Conservation (phyloP, 2,797 vertebrate genomes). For the Fistularia tabacaria region DNA sequence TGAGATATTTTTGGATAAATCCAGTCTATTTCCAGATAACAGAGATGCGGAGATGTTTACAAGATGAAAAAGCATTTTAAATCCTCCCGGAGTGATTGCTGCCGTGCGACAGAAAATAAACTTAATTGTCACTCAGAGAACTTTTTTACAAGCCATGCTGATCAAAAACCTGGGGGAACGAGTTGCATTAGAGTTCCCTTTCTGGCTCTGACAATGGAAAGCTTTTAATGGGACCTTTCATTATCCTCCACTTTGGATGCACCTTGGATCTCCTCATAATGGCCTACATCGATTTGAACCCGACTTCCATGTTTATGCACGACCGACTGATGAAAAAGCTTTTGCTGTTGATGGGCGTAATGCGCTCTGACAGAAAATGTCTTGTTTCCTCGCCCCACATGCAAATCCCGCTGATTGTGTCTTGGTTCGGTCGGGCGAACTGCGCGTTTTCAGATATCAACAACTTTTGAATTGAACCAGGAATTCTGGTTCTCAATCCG, state of each 20-base stretch:
- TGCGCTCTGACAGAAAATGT: constrained; percentile 32
- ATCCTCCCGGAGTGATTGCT: constrained; percentile 36
- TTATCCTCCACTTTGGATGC: constrained; percentile 51
- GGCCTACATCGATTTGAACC: constrained; percentile 33
- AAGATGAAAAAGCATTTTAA: constrained; percentile 44
- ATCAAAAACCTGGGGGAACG: constrained; percentile 30
- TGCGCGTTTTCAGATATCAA: too few species aligned
- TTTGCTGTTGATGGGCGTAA: constrained; percentile 34
- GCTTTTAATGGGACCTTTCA: constrained; percentile 49
- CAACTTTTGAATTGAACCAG: too few species aligned
- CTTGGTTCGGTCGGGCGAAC: too few species aligned
- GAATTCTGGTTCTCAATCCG: too few species aligned
- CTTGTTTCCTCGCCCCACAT: constrained; percentile 8
- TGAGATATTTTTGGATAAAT: background rate
- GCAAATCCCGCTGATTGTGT: background rate
- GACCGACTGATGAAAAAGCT: constrained; percentile 46
- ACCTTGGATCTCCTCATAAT: constrained; percentile 41
- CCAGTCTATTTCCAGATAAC: constrained; percentile 11
- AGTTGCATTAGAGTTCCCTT: constrained; percentile 48
- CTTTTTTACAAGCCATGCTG: constrained; percentile 30
- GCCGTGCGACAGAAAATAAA: constrained; percentile 41
- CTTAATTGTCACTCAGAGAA: constrained; percentile 50
- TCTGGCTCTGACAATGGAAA: constrained; percentile 39
- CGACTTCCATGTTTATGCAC: constrained; percentile 42
- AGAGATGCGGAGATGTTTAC: constrained; percentile 32